Evolutionary conservation across 2,888 invertebrate genomes (phyloP).

Genomic region (Orthosia cruda): DNA sequence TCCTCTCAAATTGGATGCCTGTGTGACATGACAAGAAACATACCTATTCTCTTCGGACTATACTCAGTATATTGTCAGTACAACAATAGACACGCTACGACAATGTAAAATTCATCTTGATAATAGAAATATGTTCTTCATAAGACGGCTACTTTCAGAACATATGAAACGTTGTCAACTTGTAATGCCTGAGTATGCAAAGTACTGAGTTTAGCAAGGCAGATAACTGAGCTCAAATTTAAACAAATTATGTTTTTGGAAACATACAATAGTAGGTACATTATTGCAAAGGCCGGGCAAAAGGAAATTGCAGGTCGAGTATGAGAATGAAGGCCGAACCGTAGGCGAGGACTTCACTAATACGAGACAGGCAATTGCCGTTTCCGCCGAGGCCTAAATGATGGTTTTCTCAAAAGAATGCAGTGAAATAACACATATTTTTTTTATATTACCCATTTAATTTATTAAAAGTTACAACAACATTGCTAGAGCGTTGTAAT

Average conservation of each 20-base stretch:
- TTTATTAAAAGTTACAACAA: too few species aligned
- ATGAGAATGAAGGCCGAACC: too few species aligned
- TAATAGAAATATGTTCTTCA: conserved; percentile 37
- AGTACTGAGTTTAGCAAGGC: not conserved
- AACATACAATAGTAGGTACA: too few species aligned
- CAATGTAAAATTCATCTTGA: conserved; percentile 48
- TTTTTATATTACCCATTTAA: too few species aligned
- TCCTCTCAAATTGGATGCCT: conserved; percentile 80
- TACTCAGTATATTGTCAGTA: conserved; percentile 56
- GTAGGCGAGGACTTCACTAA: too few species aligned
- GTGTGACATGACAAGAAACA: conserved; percentile 74
- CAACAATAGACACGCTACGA: conserved; percentile 45
- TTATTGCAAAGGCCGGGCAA: too few species aligned
- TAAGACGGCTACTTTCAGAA: conserved; percentile 5
- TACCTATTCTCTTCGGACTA: conserved; percentile 73
- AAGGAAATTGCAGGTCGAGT: too few species aligned
- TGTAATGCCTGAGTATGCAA: not conserved
- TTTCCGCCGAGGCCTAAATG: too few species aligned
- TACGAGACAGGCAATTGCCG: too few species aligned
- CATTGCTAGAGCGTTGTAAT: too few species aligned
- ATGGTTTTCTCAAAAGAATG: too few species aligned
- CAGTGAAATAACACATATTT: too few species aligned
- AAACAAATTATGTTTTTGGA: not conserved
- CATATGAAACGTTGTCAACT: not conserved
- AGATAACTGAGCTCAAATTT: not conserved